Evolutionary conservation across 2,797 vertebrate genomes (phyloP).

Genomic region (Dallia pectoralis): DNA sequence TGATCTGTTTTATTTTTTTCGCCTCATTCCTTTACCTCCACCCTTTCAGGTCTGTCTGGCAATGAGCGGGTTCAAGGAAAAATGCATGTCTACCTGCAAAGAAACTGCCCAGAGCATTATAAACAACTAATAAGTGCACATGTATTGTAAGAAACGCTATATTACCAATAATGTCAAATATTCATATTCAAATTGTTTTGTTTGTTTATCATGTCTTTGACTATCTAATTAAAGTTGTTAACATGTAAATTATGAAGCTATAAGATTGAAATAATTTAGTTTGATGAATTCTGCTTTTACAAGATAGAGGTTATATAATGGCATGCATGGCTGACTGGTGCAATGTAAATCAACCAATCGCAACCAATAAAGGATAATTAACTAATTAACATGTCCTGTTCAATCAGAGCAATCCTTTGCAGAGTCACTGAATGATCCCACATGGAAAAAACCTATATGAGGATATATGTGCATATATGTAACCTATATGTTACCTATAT

Average conservation of each 20-base stretch:
- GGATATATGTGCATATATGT: too few relatives aligned
- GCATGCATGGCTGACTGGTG: neutral
- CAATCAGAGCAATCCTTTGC: neutral
- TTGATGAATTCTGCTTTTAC: neutral
- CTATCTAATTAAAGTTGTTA: neutral
- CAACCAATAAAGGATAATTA: neutral
- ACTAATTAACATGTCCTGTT: neutral
- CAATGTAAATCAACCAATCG: neutral
- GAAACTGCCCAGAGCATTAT: slow-evolving; percentile 71
- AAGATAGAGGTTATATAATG: neutral
- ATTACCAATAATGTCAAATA: neutral
- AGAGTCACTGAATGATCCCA: neutral
- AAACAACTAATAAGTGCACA: slow-evolving; percentile 60
- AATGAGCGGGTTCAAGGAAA: slow-evolving; percentile 70
- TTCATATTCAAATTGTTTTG: neutral
- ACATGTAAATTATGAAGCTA: neutral
- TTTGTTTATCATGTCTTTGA: neutral
- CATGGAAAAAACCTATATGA: too few relatives aligned
- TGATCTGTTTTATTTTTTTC: slow-evolving; percentile 9
- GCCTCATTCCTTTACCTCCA: slow-evolving; percentile 5
- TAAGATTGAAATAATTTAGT: neutral
- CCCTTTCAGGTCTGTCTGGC: slow-evolving; percentile 60
- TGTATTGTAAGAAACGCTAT: slow-evolving; percentile 55
- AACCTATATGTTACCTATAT: too few relatives aligned
- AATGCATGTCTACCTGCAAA: slow-evolving; percentile 73